Evolutionary conservation across 2,797 vertebrate species (phyloP), one percentile per base, ranked within the genome.

Genomic region (Synanceia verrucosa): DNA sequence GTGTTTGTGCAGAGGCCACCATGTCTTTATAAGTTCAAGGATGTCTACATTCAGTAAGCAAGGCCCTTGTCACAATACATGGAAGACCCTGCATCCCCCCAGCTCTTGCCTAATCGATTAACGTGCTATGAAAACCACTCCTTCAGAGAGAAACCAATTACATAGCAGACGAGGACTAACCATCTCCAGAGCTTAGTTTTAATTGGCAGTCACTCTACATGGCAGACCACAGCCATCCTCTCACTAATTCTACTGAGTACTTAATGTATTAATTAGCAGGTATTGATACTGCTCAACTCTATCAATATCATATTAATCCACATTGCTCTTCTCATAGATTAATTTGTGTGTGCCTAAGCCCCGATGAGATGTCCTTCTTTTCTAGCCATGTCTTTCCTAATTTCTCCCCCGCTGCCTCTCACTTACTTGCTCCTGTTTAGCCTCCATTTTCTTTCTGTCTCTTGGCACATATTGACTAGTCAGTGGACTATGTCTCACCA

Each of bases 281-380:
- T 88, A 92, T 91, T 89, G 88, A 88, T 89, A 72, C 76, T 73
- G 75, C 70, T 76, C 44, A 28, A 78, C 86, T 81, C 55, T 88
- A 89, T 91, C 85, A 89, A 89, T 91, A 92, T 84, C 77, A 84
- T 90, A 92, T 88, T 83, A 86, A 89, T 89, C 79, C 86, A 70
- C 61, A 43, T 50, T 34, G 55, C 70, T 80, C 70, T 73, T 58
- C 68, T 65, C 41, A 53, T 71, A 16, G 69, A 76, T 47, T 64
- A 14, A 66, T 63, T 62, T 75, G 53, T 67, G 56, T 56, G 16
- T 57, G 69, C 74, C 61, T 62, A 65, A 85, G 71, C 66, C 58
- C 18, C n/a, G 23, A 58, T 53, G 34, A 77, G 36, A 61, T 77
- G 65, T 58, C 48, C 44, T 56, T 57, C n/a, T 50, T 65, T 33